Base-by-base conservation (phyloP, 1,140 invertebrate species). In the Diorhabda sublineata region DNA sequence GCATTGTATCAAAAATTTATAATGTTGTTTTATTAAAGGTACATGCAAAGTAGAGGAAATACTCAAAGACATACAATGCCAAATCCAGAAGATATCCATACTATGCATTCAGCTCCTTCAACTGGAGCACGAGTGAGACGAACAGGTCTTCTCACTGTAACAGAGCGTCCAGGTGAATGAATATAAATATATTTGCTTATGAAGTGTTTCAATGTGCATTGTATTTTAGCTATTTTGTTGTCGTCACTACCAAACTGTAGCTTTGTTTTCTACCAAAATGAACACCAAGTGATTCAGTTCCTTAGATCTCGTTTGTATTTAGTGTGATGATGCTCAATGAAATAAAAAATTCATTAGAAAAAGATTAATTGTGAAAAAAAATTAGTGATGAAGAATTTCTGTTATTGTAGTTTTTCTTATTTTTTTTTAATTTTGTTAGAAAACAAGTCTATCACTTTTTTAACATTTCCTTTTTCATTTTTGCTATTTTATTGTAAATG, bases 111-210 rank as follows among this genome's bases (percentile, higher is more conserved):
- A 0, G 80, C 82, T 57, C 77, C 80, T 4, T 61, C 73, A 5
- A 80, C 80, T 64, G 79, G 81, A 45, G 75, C 77, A 65, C 84
- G 92, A 74, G 90, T 91, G 67, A 84, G 93, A 73, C 84, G 91
- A 61, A 91, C 90, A 45, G 93, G 93, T 70, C 82, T 95, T 6
- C 85, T 90, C 0, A 92, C 92, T 4, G 93, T 96, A 2, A 94
- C 92, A 70, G 92, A 95, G 80, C 83, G 92, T 74, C 93, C 93
- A 85, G 93, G 93, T 96, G 85, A 81, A 78, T 96, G 85, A 81
- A 78, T 57, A 47, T 52, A n/a, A 8, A 8, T n/a, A 52, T n/a
- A 52, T 52, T 52, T 8, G 47, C 47, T 52, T 52, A n/a, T n/a
- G 47, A 4, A 52, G 7, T 3, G 6, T 3, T 11, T 60, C 42